Percentiles rank a stretch among this genome's conserved stretches.
Conservation (phyloP, 2,113 vertebrate species). For the Hiodon tergisus region DNA sequence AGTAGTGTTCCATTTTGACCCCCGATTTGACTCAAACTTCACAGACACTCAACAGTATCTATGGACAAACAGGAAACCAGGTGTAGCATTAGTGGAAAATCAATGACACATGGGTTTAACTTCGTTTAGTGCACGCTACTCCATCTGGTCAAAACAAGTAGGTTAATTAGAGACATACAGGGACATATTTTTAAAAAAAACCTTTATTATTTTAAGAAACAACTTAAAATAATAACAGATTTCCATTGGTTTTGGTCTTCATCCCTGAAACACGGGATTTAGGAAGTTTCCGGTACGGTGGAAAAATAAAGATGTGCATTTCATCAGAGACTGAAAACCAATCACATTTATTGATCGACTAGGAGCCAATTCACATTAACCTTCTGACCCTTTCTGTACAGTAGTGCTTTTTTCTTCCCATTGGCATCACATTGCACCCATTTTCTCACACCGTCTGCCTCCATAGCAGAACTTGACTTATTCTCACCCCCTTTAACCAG, state of each 20-base stretch:
- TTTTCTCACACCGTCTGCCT: conserved; percentile 25
- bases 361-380: conserved; percentile 60
- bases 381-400: conserved; percentile 52
- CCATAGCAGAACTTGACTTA: conserved; percentile 5
- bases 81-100: too few species aligned
- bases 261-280: background rate
- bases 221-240: too few species aligned
- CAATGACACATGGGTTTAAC: too few species aligned
- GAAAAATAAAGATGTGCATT: background rate
- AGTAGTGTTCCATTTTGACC: too few species aligned
- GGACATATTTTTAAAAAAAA: too few species aligned
- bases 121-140: too few species aligned
- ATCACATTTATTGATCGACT: conserved; percentile 73
- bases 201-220: too few species aligned
- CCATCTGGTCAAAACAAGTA: too few species aligned
- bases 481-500: conserved; percentile 32
- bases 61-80: background rate
- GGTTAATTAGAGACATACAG: too few species aligned
- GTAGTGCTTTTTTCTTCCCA: conserved; percentile 40
- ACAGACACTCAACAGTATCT: too few species aligned
- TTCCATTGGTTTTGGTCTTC: too few species aligned
- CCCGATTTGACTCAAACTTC: too few species aligned
- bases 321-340: conserved; percentile 21
- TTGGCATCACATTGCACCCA: conserved; percentile 22
- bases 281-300: background rate